phyloP scores from a whole-genome alignment of 2,113 vertebrate species.

The Hoplias malabaricus region DNA sequence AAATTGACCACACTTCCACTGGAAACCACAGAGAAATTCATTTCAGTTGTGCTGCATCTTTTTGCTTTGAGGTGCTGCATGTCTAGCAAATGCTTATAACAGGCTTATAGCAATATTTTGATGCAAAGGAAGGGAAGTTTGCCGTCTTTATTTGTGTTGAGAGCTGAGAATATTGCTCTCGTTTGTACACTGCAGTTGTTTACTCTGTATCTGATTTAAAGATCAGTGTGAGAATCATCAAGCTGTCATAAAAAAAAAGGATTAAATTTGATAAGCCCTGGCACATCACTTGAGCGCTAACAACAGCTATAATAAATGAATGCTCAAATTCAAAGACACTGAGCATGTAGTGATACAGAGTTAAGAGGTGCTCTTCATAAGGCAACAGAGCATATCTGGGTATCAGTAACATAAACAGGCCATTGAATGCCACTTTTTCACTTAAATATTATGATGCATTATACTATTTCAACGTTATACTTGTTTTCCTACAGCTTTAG shows the following conservation, averaged over 20 bases:
- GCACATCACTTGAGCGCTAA: background rate
- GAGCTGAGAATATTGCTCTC: too few relatives aligned
- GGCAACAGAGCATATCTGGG: background rate
- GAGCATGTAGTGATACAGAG: background rate
- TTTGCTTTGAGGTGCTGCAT: background rate
- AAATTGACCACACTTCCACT: too few relatives aligned
- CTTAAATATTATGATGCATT: conserved; percentile 14
- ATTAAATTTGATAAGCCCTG: background rate
- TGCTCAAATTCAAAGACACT: background rate
- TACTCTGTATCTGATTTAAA: background rate
- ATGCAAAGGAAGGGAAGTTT: too few relatives aligned
- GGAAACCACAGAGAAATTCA: background rate
- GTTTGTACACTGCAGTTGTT: too few relatives aligned
- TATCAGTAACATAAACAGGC: conserved; percentile 4
- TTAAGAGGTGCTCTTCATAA: background rate
- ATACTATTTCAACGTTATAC: background rate
- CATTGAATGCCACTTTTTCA: background rate
- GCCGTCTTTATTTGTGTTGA: too few relatives aligned
- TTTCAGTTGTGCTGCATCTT: background rate
- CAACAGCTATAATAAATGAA: background rate
- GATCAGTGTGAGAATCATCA: background rate
- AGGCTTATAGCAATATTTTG: too few relatives aligned
- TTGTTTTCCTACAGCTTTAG: background rate
- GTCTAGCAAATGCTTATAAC: too few relatives aligned
- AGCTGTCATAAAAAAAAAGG: background rate